Conservation (phyloP, 2,797 vertebrate species). For the Parotocinclus haroldoi region DNA sequence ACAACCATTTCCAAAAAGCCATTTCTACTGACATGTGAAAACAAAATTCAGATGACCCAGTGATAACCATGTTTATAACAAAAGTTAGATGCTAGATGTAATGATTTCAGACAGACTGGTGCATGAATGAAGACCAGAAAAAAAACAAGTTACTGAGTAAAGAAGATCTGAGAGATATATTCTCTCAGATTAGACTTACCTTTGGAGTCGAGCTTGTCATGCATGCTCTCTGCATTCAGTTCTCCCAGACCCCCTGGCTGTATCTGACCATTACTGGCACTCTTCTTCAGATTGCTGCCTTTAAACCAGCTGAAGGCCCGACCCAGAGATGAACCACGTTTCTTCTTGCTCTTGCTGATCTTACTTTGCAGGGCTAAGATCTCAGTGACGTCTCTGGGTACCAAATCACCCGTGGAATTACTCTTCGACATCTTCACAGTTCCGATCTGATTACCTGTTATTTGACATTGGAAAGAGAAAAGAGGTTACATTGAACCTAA, state of each 20-base stretch:
- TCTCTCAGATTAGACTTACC: constrained; percentile 52
- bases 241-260: constrained; percentile 29
- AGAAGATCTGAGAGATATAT: background rate
- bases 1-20: constrained; percentile 16
- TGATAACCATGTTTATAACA: constrained; percentile 24
- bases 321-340: constrained; percentile 74
- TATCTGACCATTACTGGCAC: constrained; percentile 49
- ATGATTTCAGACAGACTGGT: constrained; percentile 14
- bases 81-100: background rate
- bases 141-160: no score
- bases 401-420: constrained; percentile 72
- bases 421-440: constrained; percentile 67
- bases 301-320: constrained; percentile 85
- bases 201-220: constrained; percentile 60
- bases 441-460: constrained; percentile 59
- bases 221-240: constrained; percentile 46
- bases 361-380: constrained; percentile 69
- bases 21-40: no score
- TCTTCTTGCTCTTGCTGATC: constrained; percentile 71
- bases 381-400: constrained; percentile 73
- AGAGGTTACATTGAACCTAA: background rate
- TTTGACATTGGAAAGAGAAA: background rate
- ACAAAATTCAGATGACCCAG: constrained; percentile 11
- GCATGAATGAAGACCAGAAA: background rate
- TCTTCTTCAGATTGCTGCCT: constrained; percentile 73